These are phyloP conservation scores for Drosophila arizonae DNA, from an alignment of 1,140 invertebrate species.

Conservation along the genomic window DNA sequence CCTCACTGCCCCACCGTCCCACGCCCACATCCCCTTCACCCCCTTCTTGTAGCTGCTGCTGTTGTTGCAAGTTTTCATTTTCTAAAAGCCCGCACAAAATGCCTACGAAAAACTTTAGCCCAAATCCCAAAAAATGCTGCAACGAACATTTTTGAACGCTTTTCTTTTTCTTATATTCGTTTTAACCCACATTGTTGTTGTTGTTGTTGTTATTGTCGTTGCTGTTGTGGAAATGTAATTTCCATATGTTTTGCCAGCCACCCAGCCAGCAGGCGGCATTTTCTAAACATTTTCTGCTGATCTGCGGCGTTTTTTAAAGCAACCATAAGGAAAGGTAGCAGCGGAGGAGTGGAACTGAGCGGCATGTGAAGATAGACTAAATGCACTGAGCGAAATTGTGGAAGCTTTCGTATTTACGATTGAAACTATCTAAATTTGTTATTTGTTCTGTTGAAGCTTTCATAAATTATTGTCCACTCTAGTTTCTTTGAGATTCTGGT, in stretches of 20 bases:
- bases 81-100: conserved; percentile 65
- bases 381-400: background rate
- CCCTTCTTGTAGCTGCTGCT: conserved; percentile 21
- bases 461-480: too few species aligned
- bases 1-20: background rate
- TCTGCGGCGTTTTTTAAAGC: conserved; percentile 59
- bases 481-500: too few species aligned
- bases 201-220: conserved; percentile 19
- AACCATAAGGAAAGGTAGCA: conserved; percentile 3
- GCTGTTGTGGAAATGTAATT: conserved; percentile 67
- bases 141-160: conserved; percentile 54
- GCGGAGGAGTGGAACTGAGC: background rate
- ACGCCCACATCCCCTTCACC: too few species aligned
- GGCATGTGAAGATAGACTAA: background rate
- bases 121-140: conserved; percentile 56
- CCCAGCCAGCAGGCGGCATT: conserved; percentile 21
- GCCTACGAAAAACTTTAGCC: conserved; percentile 43
- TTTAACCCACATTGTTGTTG: conserved; percentile 18
- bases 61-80: conserved; percentile 69
- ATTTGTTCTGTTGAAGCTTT: too few species aligned
- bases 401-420: too few species aligned
- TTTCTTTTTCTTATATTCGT: conserved; percentile 37
- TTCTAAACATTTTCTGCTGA: conserved; percentile 61
- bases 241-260: conserved; percentile 28
- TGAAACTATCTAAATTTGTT: too few species aligned